A percentile compares a stretch with the other conserved stretches of the same genome.
Evolutionary conservation across 2,113 vertebrate genomes (phyloP).

Genomic region (Xiphophorus maculatus): DNA sequence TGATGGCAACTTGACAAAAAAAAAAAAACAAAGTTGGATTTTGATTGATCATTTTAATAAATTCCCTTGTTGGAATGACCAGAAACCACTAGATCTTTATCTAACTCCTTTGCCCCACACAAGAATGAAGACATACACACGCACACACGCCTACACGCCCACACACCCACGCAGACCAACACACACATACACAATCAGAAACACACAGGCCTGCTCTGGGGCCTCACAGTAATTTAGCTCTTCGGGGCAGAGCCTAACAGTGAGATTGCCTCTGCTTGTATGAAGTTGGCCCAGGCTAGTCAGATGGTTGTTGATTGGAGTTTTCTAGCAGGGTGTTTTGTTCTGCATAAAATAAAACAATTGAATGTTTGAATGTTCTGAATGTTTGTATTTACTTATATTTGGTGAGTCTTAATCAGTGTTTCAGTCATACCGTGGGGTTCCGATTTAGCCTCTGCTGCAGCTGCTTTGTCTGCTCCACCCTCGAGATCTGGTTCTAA

Average conservation of each 20-base stretch:
- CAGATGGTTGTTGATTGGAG: constrained; percentile 44
- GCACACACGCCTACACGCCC: background rate
- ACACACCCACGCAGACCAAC: constrained; percentile 16
- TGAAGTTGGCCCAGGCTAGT: constrained; percentile 55
- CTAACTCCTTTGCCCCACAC: constrained; percentile 17
- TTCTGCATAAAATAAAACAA: constrained; percentile 46
- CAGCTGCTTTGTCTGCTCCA: constrained; percentile 66
- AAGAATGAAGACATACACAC: constrained; percentile 13
- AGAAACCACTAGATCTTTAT: constrained; percentile 43
- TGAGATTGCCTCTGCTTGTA: constrained; percentile 64
- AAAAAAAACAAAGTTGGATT: constrained; percentile 30
- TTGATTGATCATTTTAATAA: constrained; percentile 39
- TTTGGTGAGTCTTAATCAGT: background rate
- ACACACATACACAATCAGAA: constrained; percentile 29
- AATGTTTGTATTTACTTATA: background rate
- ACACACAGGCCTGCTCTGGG: constrained; percentile 52
- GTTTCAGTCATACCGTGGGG: constrained; percentile 71
- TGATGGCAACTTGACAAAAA: constrained; percentile 17
- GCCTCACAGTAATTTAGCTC: constrained; percentile 71
- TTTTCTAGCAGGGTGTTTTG: constrained; percentile 69
- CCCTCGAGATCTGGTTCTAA: constrained; percentile 70
- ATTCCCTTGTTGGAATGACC: constrained; percentile 34
- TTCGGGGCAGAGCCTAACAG: constrained; percentile 50
- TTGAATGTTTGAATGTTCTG: background rate
- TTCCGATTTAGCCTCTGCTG: constrained; percentile 67